Conservation (phyloP, 1,140 invertebrate genomes). For the Babylonia areolata region DNA sequence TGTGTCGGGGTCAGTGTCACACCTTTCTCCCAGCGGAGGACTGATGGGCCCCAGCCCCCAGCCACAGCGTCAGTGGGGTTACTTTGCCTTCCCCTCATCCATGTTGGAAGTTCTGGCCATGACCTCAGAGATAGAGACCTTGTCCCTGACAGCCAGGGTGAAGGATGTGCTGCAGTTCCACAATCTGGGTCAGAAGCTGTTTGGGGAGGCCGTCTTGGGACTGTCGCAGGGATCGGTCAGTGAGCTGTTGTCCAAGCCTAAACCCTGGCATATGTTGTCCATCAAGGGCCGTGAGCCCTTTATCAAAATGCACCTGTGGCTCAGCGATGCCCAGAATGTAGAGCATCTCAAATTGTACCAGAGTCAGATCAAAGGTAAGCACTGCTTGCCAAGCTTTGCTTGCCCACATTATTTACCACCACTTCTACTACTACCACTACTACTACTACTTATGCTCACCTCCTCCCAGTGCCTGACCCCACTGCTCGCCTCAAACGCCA, state of each 20-base stretch:
- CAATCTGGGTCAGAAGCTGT: constrained; percentile 98
- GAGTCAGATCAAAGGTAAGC: constrained; percentile 75
- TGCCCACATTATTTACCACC: not conserved
- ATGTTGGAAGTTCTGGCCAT: constrained; percentile 92
- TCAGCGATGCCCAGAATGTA: constrained; percentile 95
- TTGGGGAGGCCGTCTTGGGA: constrained; percentile 96
- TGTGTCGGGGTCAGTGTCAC: not conserved
- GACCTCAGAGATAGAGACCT: constrained; percentile 96
- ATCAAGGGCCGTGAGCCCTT: constrained; percentile 99
- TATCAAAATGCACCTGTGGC: constrained; percentile 98
- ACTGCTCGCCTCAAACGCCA: not conserved
- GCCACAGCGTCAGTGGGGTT: constrained; percentile 56
- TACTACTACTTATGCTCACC: constrained; percentile 11
- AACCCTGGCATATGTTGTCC: constrained; percentile 99
- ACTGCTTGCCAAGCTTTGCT: not conserved
- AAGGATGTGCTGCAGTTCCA: constrained; percentile 97
- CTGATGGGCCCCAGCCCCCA: too few species aligned
- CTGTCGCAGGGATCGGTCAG: constrained; percentile 98
- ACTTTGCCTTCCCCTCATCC: constrained; percentile 67
- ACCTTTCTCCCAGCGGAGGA: not conserved
- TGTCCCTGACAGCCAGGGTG: constrained; percentile 96
- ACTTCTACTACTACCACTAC: not conserved
- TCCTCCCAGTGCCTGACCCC: constrained; percentile 1
- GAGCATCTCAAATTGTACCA: constrained; percentile 82
- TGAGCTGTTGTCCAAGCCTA: constrained; percentile 97